Evolutionary conservation across 2,888 invertebrate genomes (phyloP).

Genomic region (Globia sparganii): DNA sequence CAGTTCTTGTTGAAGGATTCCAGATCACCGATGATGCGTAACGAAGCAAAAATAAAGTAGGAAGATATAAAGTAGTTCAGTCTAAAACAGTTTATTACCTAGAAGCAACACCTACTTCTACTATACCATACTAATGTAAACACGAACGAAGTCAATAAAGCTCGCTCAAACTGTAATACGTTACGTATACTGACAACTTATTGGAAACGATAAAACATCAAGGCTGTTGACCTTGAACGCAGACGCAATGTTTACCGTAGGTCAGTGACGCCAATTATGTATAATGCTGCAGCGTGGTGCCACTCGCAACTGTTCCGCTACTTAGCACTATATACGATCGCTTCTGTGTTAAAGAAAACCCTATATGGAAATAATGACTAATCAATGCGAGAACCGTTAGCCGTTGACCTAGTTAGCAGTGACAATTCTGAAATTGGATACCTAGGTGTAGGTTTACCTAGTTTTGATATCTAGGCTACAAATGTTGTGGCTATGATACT

Average conservation of each 20-base stretch:
- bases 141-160: slow-evolving; percentile 53
- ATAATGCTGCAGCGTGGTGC: slow-evolving; percentile 56
- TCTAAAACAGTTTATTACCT: slow-evolving; percentile 19
- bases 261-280: slow-evolving; percentile 72
- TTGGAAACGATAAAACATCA: slow-evolving; percentile 67
- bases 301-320: slow-evolving; percentile 57
- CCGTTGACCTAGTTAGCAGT: slow-evolving; percentile 44
- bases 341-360: slow-evolving; percentile 43
- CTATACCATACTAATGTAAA: slow-evolving; percentile 39
- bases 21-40: not conserved
- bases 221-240: slow-evolving; percentile 70
- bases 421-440: slow-evolving; percentile 53
- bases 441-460: slow-evolving; percentile 32
- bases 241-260: slow-evolving; percentile 71
- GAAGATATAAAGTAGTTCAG: slow-evolving; percentile 16
- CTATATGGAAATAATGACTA: slow-evolving; percentile 58
- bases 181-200: slow-evolving; percentile 64
- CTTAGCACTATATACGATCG: slow-evolving; percentile 53
- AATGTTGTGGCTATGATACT: slow-evolving; percentile 20
- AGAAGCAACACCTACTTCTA: slow-evolving; percentile 24
- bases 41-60: not conserved
- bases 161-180: slow-evolving; percentile 56
- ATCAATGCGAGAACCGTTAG: slow-evolving; percentile 55
- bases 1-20: not conserved
- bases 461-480: slow-evolving; percentile 30